Conservation (phyloP, 64 coral and sea anemone species). For the Montipora sp. region DNA sequence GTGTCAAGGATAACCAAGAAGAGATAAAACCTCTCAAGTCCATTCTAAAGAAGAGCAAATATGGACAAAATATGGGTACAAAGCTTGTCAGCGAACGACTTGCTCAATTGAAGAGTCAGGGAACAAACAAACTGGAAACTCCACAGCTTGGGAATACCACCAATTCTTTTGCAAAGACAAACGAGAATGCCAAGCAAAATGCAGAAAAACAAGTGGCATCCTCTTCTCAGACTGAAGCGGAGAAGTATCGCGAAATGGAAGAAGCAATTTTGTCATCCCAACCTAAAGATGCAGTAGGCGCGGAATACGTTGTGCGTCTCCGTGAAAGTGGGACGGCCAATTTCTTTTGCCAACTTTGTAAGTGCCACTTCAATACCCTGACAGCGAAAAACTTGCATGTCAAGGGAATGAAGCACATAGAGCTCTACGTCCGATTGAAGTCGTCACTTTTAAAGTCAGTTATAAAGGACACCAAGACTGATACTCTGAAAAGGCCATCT, state of each 20-base stretch:
- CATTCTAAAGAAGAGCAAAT: slow-evolving; percentile 53
- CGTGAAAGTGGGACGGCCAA: slow-evolving; percentile 52
- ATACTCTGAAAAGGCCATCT: neutral
- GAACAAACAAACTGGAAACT: neutral
- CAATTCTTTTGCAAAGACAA: neutral
- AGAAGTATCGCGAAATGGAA: slow-evolving; percentile 37
- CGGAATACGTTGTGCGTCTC: slow-evolving; percentile 70
- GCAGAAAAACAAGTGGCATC: neutral
- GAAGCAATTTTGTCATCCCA: slow-evolving; percentile 25
- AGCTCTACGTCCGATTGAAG: slow-evolving; percentile 82
- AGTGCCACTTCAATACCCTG: slow-evolving; percentile 80
- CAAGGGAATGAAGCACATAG: slow-evolving; percentile 89
- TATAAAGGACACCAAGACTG: slow-evolving; percentile 28
- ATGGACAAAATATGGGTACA: neutral
- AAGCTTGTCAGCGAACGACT: slow-evolving; percentile 45
- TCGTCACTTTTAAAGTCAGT: slow-evolving; percentile 69
- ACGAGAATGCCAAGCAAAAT: neutral
- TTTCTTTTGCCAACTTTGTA: slow-evolving; percentile 86
- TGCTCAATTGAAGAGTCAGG: slow-evolving; percentile 26
- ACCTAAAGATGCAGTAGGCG: slow-evolving; percentile 76
- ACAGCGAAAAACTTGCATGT: slow-evolving; percentile 89
- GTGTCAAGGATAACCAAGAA: neutral
- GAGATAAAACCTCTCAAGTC: slow-evolving; percentile 62
- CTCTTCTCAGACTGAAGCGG: neutral
- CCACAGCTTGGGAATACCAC: neutral